Evolutionary conservation across 2,888 invertebrate species (phyloP).

Genomic region (Alviniconcha strummeri): DNA sequence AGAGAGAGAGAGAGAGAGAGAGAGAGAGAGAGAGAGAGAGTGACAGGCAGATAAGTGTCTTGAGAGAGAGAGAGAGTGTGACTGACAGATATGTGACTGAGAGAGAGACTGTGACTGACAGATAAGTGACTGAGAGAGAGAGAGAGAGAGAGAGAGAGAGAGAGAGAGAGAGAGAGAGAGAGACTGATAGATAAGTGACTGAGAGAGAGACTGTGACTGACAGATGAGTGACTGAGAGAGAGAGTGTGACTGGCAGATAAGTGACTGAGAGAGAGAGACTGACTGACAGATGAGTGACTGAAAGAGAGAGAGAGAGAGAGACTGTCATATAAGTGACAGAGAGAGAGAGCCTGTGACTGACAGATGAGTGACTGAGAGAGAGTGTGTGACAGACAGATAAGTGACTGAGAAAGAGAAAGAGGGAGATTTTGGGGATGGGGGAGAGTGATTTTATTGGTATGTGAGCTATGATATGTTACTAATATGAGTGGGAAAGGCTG

Average conservation of each 20-base stretch:
- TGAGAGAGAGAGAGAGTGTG: not conserved
- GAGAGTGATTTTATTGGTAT: no score
- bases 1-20: not conserved
- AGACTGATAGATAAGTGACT: not conserved
- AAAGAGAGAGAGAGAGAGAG: not conserved
- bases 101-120: not conserved
- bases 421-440: no score
- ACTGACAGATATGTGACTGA: not conserved
- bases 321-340: not conserved
- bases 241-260: not conserved
- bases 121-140: no score
- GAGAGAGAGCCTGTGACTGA: no score
- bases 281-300: no score
- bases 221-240: no score
- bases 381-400: no score
- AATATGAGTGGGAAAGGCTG: no score
- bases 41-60: not conserved
- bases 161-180: not conserved
- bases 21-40: not conserved
- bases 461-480: no score
- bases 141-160: not conserved
- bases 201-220: no score
- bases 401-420: no score
- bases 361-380: no score
- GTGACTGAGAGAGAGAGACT: not conserved